Evolutionary conservation across 2,888 invertebrate species (phyloP).

Genomic region (Yponomeuta cagnagella): DNA sequence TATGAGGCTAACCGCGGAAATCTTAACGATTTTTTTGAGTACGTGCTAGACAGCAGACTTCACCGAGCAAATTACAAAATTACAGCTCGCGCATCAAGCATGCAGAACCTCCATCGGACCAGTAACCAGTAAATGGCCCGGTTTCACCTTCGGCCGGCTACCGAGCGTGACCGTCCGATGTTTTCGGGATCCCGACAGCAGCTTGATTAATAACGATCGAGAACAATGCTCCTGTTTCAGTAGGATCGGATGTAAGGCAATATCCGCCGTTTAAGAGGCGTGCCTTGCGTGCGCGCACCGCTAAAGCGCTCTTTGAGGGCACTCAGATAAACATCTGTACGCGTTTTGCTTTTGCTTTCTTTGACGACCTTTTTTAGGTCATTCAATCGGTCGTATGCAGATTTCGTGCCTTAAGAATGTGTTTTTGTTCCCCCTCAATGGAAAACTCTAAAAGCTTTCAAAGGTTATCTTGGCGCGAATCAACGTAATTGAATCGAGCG

Average conservation of each 20-base stretch:
- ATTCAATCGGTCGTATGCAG: not conserved
- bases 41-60: not conserved
- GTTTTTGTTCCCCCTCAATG: not conserved
- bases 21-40: not conserved
- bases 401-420: not conserved
- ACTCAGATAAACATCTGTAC: not conserved
- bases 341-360: slow-evolving; percentile 8
- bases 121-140: slow-evolving; percentile 6
- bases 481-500: not conserved
- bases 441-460: not conserved
- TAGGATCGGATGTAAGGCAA: slow-evolving; percentile 32
- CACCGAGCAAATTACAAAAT: slow-evolving; percentile 32
- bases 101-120: slow-evolving; percentile 24
- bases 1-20: too few relatives aligned
- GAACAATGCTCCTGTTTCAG: slow-evolving; percentile 40
- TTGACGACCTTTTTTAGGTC: not conserved
- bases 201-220: slow-evolving; percentile 40
- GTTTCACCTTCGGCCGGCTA: slow-evolving; percentile 22
- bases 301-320: slow-evolving; percentile 28
- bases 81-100: slow-evolving; percentile 28
- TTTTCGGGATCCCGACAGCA: slow-evolving; percentile 28
- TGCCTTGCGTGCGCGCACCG: slow-evolving; percentile 25
- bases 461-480: not conserved
- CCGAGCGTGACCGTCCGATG: slow-evolving; percentile 20
- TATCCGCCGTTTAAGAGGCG: slow-evolving; percentile 44